Conservation (phyloP, 2,797 vertebrate species). For the Pogoniulus pusillus region DNA sequence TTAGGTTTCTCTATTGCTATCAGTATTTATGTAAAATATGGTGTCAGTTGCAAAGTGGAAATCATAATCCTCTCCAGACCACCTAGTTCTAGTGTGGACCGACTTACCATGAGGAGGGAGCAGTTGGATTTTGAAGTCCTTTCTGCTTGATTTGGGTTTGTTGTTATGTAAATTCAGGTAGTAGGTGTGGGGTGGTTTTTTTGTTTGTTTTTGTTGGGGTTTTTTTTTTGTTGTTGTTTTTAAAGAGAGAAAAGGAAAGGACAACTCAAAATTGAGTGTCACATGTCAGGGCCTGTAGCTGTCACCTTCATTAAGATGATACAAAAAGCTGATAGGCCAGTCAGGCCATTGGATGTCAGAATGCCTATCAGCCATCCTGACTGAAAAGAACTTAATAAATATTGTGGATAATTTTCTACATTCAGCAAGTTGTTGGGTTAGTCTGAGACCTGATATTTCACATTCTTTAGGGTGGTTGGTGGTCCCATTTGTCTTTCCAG, state of each 20-base stretch:
- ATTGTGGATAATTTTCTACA: not conserved
- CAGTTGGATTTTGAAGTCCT: not conserved
- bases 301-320: not conserved
- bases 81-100: not conserved
- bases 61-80: not conserved
- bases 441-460: not conserved
- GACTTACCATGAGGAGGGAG: not conserved
- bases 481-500: conserved; percentile 8
- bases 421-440: not conserved
- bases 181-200: not conserved
- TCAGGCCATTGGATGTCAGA: not conserved
- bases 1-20: not conserved
- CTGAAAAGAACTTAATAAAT: not conserved
- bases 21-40: not conserved
- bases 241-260: not conserved
- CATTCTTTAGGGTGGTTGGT: not conserved
- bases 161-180: not conserved
- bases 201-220: accelerated
- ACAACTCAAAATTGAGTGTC: not conserved
- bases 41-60: not conserved
- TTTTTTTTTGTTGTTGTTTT: not conserved
- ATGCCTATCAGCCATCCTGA: not conserved
- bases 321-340: not conserved
- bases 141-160: not conserved
- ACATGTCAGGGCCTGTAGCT: not conserved